phyloP scores from a whole-genome alignment of 2,797 vertebrate genomes.

The Melanotaenia boesemani region DNA sequence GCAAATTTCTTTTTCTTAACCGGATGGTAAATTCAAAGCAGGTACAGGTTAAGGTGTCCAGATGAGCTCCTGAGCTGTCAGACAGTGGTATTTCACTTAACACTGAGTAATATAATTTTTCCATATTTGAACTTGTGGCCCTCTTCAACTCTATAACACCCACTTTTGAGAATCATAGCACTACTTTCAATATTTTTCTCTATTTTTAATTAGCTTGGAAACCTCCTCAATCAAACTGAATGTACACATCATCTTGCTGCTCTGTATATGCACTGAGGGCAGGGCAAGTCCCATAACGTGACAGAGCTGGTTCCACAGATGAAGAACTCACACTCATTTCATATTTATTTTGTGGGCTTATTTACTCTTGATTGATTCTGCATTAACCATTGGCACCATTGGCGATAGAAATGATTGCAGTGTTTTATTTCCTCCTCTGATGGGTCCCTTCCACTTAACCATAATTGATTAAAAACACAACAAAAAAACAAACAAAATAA shows the following conservation, averaged over 20 bases:
- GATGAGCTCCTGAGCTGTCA: background rate
- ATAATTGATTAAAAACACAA: too few species aligned
- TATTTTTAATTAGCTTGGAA: slow-evolving; percentile 60
- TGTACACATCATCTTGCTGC: slow-evolving; percentile 25
- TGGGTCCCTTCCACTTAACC: background rate
- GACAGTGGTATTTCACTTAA: background rate
- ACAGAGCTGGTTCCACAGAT: slow-evolving; percentile 19
- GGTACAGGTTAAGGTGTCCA: too few species aligned
- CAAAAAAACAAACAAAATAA: background rate
- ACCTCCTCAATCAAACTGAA: slow-evolving; percentile 59
- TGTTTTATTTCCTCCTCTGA: background rate
- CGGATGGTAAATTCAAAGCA: background rate
- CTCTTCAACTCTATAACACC: slow-evolving; percentile 14
- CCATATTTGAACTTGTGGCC: background rate
- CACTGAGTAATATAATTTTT: background rate
- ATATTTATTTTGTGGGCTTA: slow-evolving; percentile 14
- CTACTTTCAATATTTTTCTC: slow-evolving; percentile 38
- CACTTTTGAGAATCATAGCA: slow-evolving; percentile 25
- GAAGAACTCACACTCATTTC: background rate
- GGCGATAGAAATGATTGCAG: background rate
- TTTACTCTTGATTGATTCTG: slow-evolving; percentile 7
- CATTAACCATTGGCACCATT: background rate
- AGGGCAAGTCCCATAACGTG: slow-evolving; percentile 25
- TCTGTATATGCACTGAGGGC: slow-evolving; percentile 22
- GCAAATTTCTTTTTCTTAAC: background rate